phyloP scores from a whole-genome alignment of 2,797 vertebrate species.

The Aphelocoma californica region DNA sequence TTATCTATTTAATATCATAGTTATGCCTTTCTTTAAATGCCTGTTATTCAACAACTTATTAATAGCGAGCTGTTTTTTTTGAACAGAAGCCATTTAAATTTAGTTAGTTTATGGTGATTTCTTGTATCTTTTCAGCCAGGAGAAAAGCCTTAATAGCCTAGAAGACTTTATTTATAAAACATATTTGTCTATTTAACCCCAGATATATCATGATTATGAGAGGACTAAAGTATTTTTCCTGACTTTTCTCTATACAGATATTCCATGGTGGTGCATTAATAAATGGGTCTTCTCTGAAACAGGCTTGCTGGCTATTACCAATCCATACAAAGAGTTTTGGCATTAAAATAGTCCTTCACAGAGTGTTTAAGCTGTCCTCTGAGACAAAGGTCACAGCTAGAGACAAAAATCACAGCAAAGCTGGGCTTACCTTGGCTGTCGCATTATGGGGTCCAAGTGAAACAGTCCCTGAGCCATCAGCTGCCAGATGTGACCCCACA shows the following conservation, averaged over 20 bases:
- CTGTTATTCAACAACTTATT: constrained; percentile 68
- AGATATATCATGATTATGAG: constrained; percentile 46
- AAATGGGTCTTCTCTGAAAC: constrained; percentile 16
- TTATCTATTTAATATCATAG: constrained; percentile 69
- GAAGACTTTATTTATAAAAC: constrained; percentile 57
- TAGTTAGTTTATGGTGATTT: constrained; percentile 45
- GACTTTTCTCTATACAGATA: constrained; percentile 21
- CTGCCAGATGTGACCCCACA: background rate
- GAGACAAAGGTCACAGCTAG: background rate
- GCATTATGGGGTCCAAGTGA: background rate
- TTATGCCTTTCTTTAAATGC: constrained; percentile 70
- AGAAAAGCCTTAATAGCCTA: constrained; percentile 53
- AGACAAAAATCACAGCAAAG: background rate
- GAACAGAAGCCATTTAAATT: constrained; percentile 55
- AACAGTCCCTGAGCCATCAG: background rate
- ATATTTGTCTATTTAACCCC: constrained; percentile 61
- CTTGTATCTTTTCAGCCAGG: constrained; percentile 35
- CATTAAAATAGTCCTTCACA: background rate
- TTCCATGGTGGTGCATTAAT: background rate
- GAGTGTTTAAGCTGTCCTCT: background rate
- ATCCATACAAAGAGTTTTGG: background rate
- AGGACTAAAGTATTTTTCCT: constrained; percentile 22
- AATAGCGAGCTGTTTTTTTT: constrained; percentile 35
- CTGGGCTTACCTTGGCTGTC: background rate
- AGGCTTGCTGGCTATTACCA: background rate